Evolutionary conservation across 2,113 vertebrate species (phyloP), one percentile per base, ranked within the genome.

Genomic region (Brachyhypopomus occidentalis): DNA sequence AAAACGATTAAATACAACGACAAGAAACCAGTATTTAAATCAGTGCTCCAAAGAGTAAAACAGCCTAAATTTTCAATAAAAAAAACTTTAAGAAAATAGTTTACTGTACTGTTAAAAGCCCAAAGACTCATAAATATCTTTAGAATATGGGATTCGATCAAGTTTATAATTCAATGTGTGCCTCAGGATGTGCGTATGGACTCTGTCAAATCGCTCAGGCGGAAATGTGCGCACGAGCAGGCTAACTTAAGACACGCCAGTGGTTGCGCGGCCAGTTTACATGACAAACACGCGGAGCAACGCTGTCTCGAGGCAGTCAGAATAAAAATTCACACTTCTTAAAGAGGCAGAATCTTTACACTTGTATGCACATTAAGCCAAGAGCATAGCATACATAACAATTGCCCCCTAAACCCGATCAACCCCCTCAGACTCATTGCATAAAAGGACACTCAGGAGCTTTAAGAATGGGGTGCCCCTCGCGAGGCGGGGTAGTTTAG

Each of bases 341-440:
- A 5, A 72, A 45, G 22, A 30, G 19, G 34, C 67, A 69, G 34
- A 6, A 72, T 23, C 36, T 69, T 38, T 19, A 22, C 22, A 5
- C 9, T 19, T 11, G 66, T 52, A 55, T 52, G 55, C 67, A 22
- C 67, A 38, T 19, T 19, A 41, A n/a, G 41, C 17, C 67, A 9
- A 41, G 19, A 41, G 36, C 36, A 36, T 20, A 38, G 36, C 63
- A 38, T 23, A 14, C 55, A 45, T 41, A 72, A 78, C 77, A 78
- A 79, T 69, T 45, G 77, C 77, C 45, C 77, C 8, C 66, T 45
- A 62, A 79, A 79, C 77, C 77, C 77, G 67, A 20, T 79, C 52
- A 79, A 66, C 77, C 45, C 45, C 14, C 45, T 52, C 45, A 2
- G 45, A 52, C 45, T 52, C 45, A 41, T 14, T 52, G 41, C 34